Evolutionary conservation across 1,140 invertebrate species (phyloP).

Genomic region (Diabrotica virgifera): DNA sequence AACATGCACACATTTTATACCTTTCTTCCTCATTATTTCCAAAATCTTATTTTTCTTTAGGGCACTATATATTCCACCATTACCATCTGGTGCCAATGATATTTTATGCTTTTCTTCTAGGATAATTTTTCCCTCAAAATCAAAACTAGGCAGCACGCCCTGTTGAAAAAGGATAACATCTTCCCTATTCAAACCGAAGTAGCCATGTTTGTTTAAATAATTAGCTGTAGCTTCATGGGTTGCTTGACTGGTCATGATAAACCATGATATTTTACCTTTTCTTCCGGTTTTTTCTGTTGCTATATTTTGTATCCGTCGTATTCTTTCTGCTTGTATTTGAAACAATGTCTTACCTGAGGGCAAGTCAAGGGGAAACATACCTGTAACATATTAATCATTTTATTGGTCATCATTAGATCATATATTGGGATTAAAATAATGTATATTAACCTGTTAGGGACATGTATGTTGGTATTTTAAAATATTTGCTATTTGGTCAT

Average conservation of each 20-base stretch:
- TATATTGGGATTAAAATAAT: conserved; percentile 51
- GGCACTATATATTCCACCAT: conserved; percentile 93
- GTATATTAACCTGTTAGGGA: no score
- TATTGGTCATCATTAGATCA: no score
- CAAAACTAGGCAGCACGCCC: conserved; percentile 88
- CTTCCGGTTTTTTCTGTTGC: conserved; percentile 67
- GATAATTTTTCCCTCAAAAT: conserved; percentile 92
- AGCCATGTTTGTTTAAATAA: conserved; percentile 79
- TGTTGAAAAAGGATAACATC: conserved; percentile 92
- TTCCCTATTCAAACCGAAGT: conserved; percentile 82
- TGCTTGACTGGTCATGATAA: conserved; percentile 97
- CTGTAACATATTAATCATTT: no score
- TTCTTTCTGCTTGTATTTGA: conserved; percentile 92
- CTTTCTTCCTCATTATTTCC: conserved; percentile 77
- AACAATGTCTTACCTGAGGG: conserved; percentile 84
- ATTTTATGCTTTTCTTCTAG: conserved; percentile 77
- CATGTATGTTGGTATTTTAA: no score
- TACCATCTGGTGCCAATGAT: conserved; percentile 92
- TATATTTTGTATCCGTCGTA: conserved; percentile 74
- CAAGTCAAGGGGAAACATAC: conserved; percentile 83
- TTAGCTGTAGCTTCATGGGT: conserved; percentile 81
- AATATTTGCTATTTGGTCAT: no score
- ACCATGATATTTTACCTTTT: conserved; percentile 76
- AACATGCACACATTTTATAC: conserved; percentile 88
- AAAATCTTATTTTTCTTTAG: conserved; percentile 73